Conservation (phyloP, 2,113 vertebrate genomes). For the Geothlypis trichas region DNA sequence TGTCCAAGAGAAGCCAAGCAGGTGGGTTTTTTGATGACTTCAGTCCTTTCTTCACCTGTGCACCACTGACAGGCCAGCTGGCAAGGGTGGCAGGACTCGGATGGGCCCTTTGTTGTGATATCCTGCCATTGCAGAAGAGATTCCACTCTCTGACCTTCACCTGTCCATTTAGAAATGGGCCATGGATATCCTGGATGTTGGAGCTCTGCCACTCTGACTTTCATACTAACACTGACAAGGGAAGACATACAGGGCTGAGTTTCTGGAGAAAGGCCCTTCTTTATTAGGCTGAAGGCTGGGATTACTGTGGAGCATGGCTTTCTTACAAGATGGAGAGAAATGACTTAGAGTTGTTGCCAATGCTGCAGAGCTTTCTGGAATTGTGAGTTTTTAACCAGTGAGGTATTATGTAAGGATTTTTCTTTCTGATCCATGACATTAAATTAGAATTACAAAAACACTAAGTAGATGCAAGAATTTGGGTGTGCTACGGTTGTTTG, state of each 20-base stretch:
- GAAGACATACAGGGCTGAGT: not conserved
- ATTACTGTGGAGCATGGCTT: not conserved
- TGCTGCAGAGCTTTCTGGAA: not conserved
- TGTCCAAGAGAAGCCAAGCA: not conserved
- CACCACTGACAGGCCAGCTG: rapidly evolving
- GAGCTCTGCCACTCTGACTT: not conserved
- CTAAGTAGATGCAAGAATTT: not conserved
- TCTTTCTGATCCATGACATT: not conserved
- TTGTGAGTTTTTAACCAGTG: not conserved
- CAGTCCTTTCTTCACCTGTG: not conserved
- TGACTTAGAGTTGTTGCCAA: rapidly evolving
- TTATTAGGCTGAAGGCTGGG: not conserved
- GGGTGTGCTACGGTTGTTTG: not conserved
- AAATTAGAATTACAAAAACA: not conserved
- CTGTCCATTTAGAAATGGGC: not conserved
- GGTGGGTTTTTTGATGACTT: not conserved
- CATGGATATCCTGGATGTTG: too few relatives aligned
- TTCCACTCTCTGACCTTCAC: not conserved
- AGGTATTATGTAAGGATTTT: not conserved
- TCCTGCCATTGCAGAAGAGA: not conserved
- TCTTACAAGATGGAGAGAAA: not conserved
- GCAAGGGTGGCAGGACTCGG: not conserved
- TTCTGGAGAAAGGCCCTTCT: not conserved
- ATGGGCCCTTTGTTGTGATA: not conserved
- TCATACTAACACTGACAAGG: not conserved